These are phyloP conservation scores for Julus scanicus DNA, from an alignment of 2,888 invertebrate species.

Conservation along the genomic window DNA sequence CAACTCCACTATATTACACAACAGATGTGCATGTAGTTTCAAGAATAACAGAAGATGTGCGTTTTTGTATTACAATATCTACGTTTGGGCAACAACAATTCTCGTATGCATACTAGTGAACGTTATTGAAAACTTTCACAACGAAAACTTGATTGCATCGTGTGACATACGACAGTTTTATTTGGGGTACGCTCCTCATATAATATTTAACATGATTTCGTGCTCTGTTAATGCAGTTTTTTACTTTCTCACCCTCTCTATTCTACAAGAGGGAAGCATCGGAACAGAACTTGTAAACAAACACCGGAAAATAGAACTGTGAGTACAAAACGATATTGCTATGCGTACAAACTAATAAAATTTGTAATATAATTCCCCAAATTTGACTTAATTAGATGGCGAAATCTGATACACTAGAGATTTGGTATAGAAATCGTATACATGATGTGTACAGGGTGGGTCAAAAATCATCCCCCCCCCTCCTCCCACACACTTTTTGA, in stretches of 20 bases:
- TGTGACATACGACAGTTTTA: conserved; percentile 50
- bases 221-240: conserved; percentile 53
- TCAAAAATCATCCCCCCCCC: too few species aligned
- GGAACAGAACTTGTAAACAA: conserved; percentile 57
- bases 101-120: not conserved
- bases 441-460: too few species aligned
- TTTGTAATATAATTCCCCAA: too few species aligned
- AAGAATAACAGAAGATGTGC: not conserved
- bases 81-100: conserved; percentile 19
- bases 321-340: conserved; percentile 16
- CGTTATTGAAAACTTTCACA: not conserved
- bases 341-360: not conserved
- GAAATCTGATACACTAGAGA: too few species aligned
- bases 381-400: too few species aligned
- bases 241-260: conserved; percentile 56
- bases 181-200: conserved; percentile 43
- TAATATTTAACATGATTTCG: conserved; percentile 50
- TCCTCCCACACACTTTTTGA: too few species aligned
- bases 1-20: conserved; percentile 10
- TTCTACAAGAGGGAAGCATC: conserved; percentile 45
- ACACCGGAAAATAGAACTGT: conserved; percentile 56
- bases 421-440: too few species aligned
- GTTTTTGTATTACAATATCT: conserved; percentile 49
- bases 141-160: conserved; percentile 31
- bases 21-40: not conserved